Evolutionary conservation across 1,140 invertebrate species (phyloP).

Genomic region (Microvelia longipes): DNA sequence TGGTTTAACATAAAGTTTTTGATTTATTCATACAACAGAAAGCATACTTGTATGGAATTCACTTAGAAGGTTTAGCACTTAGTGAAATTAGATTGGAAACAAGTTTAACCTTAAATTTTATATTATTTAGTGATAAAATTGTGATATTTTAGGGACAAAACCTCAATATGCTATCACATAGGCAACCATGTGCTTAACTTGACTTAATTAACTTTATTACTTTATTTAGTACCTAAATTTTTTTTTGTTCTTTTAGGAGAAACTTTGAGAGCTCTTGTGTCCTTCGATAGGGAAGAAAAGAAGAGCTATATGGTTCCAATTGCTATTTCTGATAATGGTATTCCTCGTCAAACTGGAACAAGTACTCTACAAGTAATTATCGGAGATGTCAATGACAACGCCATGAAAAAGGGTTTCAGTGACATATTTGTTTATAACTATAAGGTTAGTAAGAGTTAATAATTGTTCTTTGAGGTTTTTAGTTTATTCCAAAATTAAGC

Average conservation of each 20-base stretch:
- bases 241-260: background rate
- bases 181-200: too few relatives aligned
- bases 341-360: slow-evolving; percentile 48
- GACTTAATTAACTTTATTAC: background rate
- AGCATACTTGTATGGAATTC: too few relatives aligned
- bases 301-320: slow-evolving; percentile 79
- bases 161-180: too few relatives aligned
- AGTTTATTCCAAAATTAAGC: background rate
- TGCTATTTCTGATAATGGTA: slow-evolving; percentile 67
- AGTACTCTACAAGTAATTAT: slow-evolving; percentile 72
- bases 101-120: too few relatives aligned
- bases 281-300: slow-evolving; percentile 75
- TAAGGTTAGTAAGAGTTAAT: slow-evolving; percentile 45
- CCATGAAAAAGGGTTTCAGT: slow-evolving; percentile 63
- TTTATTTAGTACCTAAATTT: background rate
- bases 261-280: slow-evolving; percentile 40
- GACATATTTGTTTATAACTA: slow-evolving; percentile 86
- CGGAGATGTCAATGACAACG: slow-evolving; percentile 79
- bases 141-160: too few relatives aligned
- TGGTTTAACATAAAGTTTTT: too few relatives aligned
- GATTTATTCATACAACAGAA: too few relatives aligned
- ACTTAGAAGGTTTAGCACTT: too few relatives aligned
- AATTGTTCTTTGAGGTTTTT: background rate
- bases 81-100: too few relatives aligned
- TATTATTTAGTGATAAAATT: too few relatives aligned